Base-by-base conservation (phyloP, 2,113 vertebrate genomes). In the Glaucidium brasilianum region DNA sequence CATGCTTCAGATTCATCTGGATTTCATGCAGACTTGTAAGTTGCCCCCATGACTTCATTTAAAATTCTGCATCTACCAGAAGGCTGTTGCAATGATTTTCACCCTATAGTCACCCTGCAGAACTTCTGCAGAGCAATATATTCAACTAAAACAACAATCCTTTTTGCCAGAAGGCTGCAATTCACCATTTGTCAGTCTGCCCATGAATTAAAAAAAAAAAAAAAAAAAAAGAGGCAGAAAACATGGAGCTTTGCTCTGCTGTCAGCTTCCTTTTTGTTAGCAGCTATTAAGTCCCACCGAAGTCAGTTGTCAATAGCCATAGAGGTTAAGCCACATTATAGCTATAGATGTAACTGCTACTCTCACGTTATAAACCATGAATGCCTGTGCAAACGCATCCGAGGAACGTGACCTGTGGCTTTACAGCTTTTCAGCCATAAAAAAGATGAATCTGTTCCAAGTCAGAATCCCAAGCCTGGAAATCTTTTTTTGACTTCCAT, bases 121-220 rank as follows among this genome's bases (percentile, higher is more conserved):
- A 58, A 17, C 32, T 79, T 82, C 52, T 79, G 0, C 0, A 59
- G 43, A 64, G 26, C 45, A 68, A 50, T 23, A 59, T 2, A 20
- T 6, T 15, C 37, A 90, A n/a, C 26, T 27, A 34, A 55, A 90
- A 17, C 69, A n/a, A 32, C 11, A 18, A 35, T 37, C 34, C 56
- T 85, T 62, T 62, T 19, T 55, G 39, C 45, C 60, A 66, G 30
- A 27, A 85, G 18, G 45, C 50, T 78, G 60, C 25, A 88, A 6
- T 32, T 78, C 41, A 32, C 60, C 37, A 34, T 35, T 53, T 55
- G 41, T 25, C 7, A 73, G 4, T 7, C 47, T 71, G 60, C 29
- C 19, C 37, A 27, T 10, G 30, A 66, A 52, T 34, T 5, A 43
- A 56, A 49, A 34, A 45, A 47, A 49, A 34, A 43, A 39, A 39